phyloP scores from a whole-genome alignment of 1,140 invertebrate species.

The Apis mellifera region Amel_HAv3.1 CM009936.2:6612001-6612500 shows the following conservation, averaged over 20 bases:
- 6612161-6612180: background rate
- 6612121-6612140: background rate
- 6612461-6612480: background rate
- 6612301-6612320: conserved; percentile 5
- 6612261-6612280: background rate
- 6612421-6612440: background rate
- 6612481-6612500: conserved; percentile 43
- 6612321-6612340: background rate
- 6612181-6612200: conserved; percentile 23
- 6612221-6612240: background rate
- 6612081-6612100: conserved; percentile 53
- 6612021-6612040: background rate
- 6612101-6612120: background rate
- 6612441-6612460: background rate
- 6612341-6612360: background rate
- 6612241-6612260: background rate
- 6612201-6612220: background rate
- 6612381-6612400: background rate
- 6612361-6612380: background rate
- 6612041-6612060: background rate
- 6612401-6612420: background rate
- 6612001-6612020: background rate
- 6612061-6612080: conserved; percentile 33
- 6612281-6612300: conserved; percentile 31
- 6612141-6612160: no score